Conservation (phyloP, 2,888 invertebrate species). For the Tribolium freemani region DNA sequence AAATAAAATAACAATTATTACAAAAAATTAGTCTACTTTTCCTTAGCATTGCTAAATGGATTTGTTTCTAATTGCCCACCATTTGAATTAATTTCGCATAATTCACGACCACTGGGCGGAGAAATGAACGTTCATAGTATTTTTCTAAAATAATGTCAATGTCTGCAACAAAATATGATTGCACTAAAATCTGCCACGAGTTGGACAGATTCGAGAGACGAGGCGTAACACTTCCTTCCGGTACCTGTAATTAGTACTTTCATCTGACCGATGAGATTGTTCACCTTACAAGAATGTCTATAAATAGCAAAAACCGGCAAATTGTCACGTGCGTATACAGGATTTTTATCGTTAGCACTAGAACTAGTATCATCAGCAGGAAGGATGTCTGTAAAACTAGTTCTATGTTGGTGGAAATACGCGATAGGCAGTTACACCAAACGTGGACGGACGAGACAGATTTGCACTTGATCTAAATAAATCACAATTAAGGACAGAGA, state of each 20-base stretch:
- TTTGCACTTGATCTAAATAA: neutral
- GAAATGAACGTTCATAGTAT: neutral
- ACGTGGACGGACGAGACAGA: neutral
- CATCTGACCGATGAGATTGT: slow-evolving; percentile 51
- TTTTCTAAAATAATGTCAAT: slow-evolving; percentile 6
- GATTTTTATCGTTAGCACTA: slow-evolving; percentile 1
- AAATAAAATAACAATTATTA: too few species aligned
- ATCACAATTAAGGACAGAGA: neutral
- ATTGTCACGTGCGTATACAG: slow-evolving; percentile 31
- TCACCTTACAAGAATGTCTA: slow-evolving; percentile 46
- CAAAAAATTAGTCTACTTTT: too few species aligned
- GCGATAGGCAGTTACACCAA: neutral
- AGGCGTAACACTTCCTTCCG: slow-evolving; percentile 53
- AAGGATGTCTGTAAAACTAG: slow-evolving; percentile 25
- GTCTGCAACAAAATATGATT: neutral
- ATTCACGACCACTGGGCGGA: neutral
- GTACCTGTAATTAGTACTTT: slow-evolving; percentile 51
- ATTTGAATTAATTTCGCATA: neutral
- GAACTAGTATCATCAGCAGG: slow-evolving; percentile 23
- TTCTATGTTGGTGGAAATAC: neutral
- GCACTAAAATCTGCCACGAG: slow-evolving; percentile 17
- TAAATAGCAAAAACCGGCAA: slow-evolving; percentile 39
- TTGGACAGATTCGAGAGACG: slow-evolving; percentile 38
- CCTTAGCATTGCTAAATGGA: too few species aligned
- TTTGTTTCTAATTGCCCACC: neutral